Percentiles rank a stretch among this genome's conserved stretches.
Evolutionary conservation across 2,888 invertebrate genomes (phyloP).

Genomic region (Girardia tigrina): DNA sequence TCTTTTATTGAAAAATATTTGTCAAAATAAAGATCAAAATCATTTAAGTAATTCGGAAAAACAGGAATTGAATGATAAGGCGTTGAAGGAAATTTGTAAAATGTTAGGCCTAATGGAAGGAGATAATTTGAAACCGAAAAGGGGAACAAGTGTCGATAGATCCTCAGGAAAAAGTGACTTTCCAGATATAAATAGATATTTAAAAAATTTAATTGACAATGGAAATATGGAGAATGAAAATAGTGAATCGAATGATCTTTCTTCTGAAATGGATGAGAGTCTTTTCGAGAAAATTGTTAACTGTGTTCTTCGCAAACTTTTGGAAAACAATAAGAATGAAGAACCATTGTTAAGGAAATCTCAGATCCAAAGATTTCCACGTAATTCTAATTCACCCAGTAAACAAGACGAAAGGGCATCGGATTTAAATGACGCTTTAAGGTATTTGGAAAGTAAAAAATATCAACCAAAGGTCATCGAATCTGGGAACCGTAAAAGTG

Average conservation of each 20-base stretch:
- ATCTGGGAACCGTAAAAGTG: neutral
- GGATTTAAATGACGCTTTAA: no score
- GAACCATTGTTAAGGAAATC: no score
- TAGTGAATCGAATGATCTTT: neutral
- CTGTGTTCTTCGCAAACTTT: neutral
- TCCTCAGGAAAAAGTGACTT: neutral
- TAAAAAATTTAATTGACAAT: neutral
- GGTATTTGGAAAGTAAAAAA: no score
- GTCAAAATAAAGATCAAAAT: neutral
- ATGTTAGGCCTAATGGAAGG: neutral
- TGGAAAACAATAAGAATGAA: conserved; percentile 10
- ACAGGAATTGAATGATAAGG: neutral
- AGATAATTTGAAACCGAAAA: neutral
- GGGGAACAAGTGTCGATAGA: neutral
- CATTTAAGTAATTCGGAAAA: neutral
- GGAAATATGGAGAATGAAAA: neutral
- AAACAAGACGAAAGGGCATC: neutral
- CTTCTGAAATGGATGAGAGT: neutral
- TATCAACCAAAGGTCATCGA: neutral
- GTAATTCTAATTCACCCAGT: neutral
- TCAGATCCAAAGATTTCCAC: no score
- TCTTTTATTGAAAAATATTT: neutral
- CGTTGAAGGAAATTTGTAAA: conserved; percentile 12
- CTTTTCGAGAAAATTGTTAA: neutral
- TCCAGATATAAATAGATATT: neutral